Evolutionary conservation across 1,140 invertebrate genomes (phyloP).

Genomic region (Nebria ingens): DNA sequence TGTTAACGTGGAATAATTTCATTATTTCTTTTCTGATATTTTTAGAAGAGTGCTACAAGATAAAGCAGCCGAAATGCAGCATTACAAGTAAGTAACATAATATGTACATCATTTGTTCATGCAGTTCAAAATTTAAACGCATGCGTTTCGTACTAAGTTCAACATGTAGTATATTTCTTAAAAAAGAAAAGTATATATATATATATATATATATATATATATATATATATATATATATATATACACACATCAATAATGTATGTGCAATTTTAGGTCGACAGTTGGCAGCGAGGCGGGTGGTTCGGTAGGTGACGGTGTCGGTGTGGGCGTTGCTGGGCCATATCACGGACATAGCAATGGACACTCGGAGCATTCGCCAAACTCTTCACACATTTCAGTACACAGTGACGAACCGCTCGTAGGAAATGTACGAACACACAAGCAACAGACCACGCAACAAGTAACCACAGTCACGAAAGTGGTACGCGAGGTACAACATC

Average conservation of each 20-base stretch:
- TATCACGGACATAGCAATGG: conserved; percentile 38
- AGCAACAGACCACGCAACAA: conserved; percentile 40
- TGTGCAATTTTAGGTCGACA: conserved; percentile 20
- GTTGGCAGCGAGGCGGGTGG: conserved; percentile 25
- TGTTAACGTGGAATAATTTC: neutral
- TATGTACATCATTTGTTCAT: conserved; percentile 1
- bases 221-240: no score
- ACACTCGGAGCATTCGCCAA: conserved; percentile 39
- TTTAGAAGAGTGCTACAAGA: conserved; percentile 52
- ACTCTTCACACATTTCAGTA: conserved; percentile 38
- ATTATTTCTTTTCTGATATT: conserved; percentile 35
- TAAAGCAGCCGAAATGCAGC: conserved; percentile 51
- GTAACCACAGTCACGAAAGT: conserved; percentile 47
- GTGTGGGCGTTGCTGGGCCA: neutral
- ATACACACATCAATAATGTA: no score
- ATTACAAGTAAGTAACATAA: conserved; percentile 47
- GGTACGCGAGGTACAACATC: conserved; percentile 43
- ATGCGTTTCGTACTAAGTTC: no score
- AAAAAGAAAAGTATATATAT: no score
- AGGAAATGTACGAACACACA: conserved; percentile 31
- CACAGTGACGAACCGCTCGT: conserved; percentile 36
- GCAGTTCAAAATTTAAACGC: no score
- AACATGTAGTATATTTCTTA: no score
- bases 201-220: no score
- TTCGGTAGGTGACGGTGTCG: conserved; percentile 27